These are phyloP conservation scores for Lamprologus sp. DNA, from an alignment of 2,113 vertebrate genomes.

Conservation along the genomic window DNA sequence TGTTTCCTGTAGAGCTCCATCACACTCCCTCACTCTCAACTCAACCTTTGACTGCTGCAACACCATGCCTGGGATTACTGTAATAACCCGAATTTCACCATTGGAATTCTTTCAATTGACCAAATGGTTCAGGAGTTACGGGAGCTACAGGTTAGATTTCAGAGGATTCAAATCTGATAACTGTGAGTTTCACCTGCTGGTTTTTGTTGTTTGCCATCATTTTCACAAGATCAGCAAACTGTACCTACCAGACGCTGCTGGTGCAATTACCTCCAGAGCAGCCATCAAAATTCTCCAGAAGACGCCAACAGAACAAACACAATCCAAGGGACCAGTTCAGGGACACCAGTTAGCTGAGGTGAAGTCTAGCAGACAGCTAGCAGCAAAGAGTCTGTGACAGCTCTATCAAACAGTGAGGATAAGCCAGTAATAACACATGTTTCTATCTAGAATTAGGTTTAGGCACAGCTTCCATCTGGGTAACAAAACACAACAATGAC, in stretches of 20 bases:
- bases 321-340: background rate
- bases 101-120: background rate
- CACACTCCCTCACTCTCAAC: background rate
- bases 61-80: background rate
- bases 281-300: background rate
- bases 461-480: background rate
- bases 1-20: background rate
- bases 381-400: background rate
- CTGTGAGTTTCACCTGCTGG: background rate
- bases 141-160: fast-evolving
- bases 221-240: background rate
- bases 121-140: background rate
- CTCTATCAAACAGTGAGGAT: background rate
- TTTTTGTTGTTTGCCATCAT: background rate
- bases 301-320: background rate
- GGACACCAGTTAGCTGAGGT: fast-evolving
- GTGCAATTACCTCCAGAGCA: background rate
- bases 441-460: fast-evolving
- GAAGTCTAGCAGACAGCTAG: fast-evolving
- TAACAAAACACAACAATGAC: background rate
- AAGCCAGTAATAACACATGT: background rate
- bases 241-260: fast-evolving
- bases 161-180: background rate
- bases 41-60: background rate
- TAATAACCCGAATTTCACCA: fast-evolving